Evolutionary conservation across 2,113 vertebrate genomes (phyloP).

Genomic region (Bufo bufo): DNA sequence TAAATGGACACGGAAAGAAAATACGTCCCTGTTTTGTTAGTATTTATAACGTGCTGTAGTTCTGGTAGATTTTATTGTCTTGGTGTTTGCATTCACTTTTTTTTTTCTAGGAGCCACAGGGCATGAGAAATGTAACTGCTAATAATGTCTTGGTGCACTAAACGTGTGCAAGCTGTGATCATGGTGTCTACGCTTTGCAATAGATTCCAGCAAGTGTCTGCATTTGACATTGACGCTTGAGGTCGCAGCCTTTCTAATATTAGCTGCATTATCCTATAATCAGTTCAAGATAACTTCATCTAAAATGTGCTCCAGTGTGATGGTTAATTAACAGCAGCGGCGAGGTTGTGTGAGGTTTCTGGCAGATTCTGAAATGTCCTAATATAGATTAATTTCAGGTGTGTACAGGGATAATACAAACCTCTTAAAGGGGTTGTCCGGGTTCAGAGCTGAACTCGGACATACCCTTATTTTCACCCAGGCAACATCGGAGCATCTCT

Average conservation of each 20-base stretch:
- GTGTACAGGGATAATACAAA: neutral
- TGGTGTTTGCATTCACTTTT: neutral
- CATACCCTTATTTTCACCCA: no score
- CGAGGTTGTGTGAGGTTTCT: neutral
- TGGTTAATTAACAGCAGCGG: slow-evolving; percentile 30
- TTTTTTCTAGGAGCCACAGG: neutral
- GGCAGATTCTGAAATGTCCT: neutral
- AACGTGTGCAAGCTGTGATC: neutral
- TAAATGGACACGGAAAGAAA: no score
- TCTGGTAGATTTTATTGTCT: neutral
- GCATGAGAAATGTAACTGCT: neutral
- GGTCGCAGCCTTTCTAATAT: slow-evolving; percentile 46
- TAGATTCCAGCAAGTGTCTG: slow-evolving; percentile 22
- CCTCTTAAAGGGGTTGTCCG: no score
- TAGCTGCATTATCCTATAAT: slow-evolving; percentile 56
- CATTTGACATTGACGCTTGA: slow-evolving; percentile 42
- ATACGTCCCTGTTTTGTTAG: neutral
- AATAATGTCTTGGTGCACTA: neutral
- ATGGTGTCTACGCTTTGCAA: neutral
- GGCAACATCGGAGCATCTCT: no score
- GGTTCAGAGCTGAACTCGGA: no score
- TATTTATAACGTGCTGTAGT: neutral
- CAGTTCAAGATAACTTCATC: slow-evolving; percentile 49
- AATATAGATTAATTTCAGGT: neutral
- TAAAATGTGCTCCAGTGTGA: slow-evolving; percentile 18